Evolutionary conservation across 2,888 invertebrate species (phyloP).

Genomic region (Caenorhabditis sulstoni): DNA sequence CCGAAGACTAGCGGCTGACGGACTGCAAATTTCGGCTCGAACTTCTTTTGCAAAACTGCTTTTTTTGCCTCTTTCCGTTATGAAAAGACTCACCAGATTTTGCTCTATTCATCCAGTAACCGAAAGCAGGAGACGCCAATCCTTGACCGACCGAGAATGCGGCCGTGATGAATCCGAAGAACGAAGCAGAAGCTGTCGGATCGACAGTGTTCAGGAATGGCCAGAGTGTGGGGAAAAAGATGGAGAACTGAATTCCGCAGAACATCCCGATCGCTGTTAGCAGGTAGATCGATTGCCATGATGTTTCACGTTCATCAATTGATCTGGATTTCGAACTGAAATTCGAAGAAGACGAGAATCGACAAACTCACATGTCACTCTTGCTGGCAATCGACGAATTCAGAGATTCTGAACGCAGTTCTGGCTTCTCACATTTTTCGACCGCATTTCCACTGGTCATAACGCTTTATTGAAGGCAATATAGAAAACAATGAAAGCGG

Average conservation of each 20-base stretch:
- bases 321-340: constrained; percentile 10
- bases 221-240: constrained; percentile 70
- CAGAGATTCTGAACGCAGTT: neutral
- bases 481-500: constrained; percentile 15
- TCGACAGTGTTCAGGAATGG: constrained; percentile 68
- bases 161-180: constrained; percentile 69
- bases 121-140: constrained; percentile 65
- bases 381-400: constrained; percentile 6
- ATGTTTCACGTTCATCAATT: constrained; percentile 54
- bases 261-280: constrained; percentile 67
- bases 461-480: constrained; percentile 4
- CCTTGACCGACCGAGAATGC: constrained; percentile 69
- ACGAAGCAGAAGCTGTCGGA: constrained; percentile 64
- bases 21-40: constrained; percentile 52
- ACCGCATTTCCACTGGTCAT: neutral
- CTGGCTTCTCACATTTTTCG: constrained; percentile 5
- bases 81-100: constrained; percentile 59
- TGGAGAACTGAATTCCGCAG: constrained; percentile 69
- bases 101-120: constrained; percentile 67
- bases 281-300: constrained; percentile 67
- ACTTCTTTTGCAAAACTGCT: no score
- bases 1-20: constrained; percentile 67
- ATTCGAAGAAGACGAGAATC: neutral
- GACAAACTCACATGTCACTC: neutral
- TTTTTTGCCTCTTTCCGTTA: no score